A percentile compares a stretch with the other conserved stretches of the same genome.
Evolutionary conservation across 2,113 vertebrate genomes (phyloP).

Genomic region (Eleginops maclovinus): DNA sequence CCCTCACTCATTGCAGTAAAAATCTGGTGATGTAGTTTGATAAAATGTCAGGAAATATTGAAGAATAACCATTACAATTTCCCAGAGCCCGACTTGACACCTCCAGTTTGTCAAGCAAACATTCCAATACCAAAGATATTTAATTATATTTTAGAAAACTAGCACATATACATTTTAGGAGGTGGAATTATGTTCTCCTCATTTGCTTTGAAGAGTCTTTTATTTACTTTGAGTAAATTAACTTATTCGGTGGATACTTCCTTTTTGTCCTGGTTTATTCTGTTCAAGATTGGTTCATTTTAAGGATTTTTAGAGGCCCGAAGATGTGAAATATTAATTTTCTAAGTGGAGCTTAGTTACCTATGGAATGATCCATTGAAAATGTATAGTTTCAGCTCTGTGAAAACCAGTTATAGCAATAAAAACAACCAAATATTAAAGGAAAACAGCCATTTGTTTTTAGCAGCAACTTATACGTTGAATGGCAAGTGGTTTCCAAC

Average conservation of each 20-base stretch:
- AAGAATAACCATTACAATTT: neutral
- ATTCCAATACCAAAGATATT: neutral
- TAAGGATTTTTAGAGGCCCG: neutral
- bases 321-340: neutral
- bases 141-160: neutral
- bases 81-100: neutral
- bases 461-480: neutral
- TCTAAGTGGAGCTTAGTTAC: neutral
- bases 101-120: neutral
- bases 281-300: neutral
- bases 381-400: neutral
- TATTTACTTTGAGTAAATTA: neutral
- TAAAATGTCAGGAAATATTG: neutral
- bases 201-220: no score
- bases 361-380: neutral
- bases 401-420: neutral
- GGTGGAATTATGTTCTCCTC: neutral
- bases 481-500: constrained; percentile 22
- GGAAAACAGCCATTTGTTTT: neutral
- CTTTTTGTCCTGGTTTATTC: neutral
- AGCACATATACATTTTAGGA: neutral
- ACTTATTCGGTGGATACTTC: neutral
- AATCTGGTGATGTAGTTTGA: neutral
- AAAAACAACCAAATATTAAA: neutral
- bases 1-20: neutral